Percentiles rank a stretch among this genome's conserved stretches.
Evolutionary conservation across 2,888 invertebrate species (phyloP).

Genomic region (Catonia carolina): DNA sequence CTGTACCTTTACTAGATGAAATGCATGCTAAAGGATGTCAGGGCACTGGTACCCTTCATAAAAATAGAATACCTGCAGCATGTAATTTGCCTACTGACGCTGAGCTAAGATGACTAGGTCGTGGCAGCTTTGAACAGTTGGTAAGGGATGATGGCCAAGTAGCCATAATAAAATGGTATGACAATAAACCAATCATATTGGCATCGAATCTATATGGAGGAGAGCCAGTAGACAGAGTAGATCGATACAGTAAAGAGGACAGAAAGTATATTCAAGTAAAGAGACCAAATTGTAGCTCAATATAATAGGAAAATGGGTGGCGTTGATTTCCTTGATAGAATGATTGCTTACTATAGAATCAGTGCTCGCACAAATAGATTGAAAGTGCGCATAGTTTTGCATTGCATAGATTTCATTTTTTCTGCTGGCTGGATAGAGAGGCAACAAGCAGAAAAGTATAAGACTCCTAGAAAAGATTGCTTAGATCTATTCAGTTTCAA

Average conservation of each 20-base stretch:
- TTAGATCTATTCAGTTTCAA: conserved; percentile 13
- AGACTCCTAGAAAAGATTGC: conserved; percentile 16
- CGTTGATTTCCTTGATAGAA: conserved; percentile 13
- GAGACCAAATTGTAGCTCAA: conserved; percentile 3
- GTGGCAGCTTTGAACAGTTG: conserved; percentile 3
- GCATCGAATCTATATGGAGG: conserved; percentile 14
- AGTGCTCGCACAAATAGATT: conserved; percentile 14
- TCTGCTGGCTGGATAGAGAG: conserved; percentile 14
- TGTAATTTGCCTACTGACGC: neutral
- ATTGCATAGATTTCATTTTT: conserved; percentile 16
- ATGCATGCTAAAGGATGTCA: conserved; percentile 3
- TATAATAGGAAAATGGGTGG: conserved; percentile 20
- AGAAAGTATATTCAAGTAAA: conserved; percentile 4
- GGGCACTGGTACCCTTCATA: conserved; percentile 15
- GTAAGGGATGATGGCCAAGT: conserved; percentile 13
- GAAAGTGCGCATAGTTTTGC: conserved; percentile 10
- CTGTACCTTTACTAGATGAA: conserved; percentile 7
- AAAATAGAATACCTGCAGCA: neutral
- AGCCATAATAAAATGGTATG: conserved; percentile 13
- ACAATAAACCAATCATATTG: too few relatives aligned
- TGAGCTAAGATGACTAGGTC: neutral
- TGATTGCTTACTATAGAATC: conserved; percentile 19
- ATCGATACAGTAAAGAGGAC: neutral
- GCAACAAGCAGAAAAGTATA: conserved; percentile 7
- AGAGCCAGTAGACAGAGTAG: neutral